Conservation (phyloP, 2,113 vertebrate genomes). For the Pomatostomus ruficeps region DNA sequence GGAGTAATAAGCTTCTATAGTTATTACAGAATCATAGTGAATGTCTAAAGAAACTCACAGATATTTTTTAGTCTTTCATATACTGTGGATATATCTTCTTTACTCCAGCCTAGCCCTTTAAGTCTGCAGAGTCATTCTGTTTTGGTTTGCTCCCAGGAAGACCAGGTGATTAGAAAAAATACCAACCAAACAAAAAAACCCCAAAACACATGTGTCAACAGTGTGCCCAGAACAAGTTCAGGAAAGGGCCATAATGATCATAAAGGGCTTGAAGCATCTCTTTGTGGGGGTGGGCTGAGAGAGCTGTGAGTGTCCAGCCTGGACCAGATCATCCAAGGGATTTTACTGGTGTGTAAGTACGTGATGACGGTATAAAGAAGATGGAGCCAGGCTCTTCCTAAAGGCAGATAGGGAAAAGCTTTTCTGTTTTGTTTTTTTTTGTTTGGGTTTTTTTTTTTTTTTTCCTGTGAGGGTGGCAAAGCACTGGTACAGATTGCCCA, state of each 20-base stretch:
- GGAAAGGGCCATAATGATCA: background rate
- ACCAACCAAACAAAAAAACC: background rate
- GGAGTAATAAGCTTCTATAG: background rate
- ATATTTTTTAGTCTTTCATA: slow-evolving; percentile 28
- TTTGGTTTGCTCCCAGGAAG: slow-evolving; percentile 27
- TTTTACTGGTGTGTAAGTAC: background rate
- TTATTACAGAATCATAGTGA: slow-evolving; percentile 39
- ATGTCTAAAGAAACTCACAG: slow-evolving; percentile 26
- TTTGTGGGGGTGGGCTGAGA: background rate
- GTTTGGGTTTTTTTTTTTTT: too few relatives aligned
- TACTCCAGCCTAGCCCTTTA: background rate
- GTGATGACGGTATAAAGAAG: background rate
- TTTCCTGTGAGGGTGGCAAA: background rate
- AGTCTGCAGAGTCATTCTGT: background rate
- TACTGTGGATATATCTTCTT: slow-evolving; percentile 17
- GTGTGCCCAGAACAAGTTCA: background rate
- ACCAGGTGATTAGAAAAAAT: background rate
- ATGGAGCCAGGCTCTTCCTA: background rate
- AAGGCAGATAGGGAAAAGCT: background rate
- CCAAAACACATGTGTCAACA: background rate
- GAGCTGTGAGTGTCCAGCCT: background rate
- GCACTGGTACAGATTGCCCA: background rate
- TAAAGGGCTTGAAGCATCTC: background rate
- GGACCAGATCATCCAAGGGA: background rate
- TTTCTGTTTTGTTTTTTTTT: background rate